Conservation (phyloP, 2,797 vertebrate species). For the Heterohyrax brucei region DNA sequence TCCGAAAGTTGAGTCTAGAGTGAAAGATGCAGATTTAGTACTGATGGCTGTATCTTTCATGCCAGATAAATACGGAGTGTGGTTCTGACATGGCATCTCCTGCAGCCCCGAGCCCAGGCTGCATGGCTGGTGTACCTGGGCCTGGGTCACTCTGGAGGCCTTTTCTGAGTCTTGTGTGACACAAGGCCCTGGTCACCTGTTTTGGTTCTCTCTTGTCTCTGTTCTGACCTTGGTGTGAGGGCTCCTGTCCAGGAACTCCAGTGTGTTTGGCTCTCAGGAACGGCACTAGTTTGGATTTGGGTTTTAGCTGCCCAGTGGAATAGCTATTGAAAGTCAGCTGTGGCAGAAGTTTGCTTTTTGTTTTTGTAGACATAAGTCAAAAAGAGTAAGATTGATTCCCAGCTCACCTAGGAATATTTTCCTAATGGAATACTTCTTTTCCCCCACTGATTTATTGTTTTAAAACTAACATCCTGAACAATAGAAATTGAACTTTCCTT, state of each 20-base stretch:
- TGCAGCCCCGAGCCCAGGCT: not conserved
- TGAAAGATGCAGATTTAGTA: slow-evolving; percentile 25
- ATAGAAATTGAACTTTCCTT: slow-evolving; percentile 77
- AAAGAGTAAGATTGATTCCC: slow-evolving; percentile 77
- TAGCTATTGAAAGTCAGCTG: slow-evolving; percentile 78
- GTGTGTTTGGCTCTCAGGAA: slow-evolving; percentile 79
- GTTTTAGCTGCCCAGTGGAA: slow-evolving; percentile 78
- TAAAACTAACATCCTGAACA: slow-evolving; percentile 79
- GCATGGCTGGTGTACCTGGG: not conserved
- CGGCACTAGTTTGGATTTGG: slow-evolving; percentile 55
- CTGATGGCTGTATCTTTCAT: not conserved
- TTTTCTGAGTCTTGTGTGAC: not conserved
- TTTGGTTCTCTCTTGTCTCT: slow-evolving; percentile 46
- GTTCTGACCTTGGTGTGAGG: slow-evolving; percentile 63
- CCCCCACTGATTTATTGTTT: slow-evolving; percentile 79
- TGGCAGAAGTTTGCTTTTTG: slow-evolving; percentile 78
- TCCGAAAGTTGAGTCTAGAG: slow-evolving; percentile 51
- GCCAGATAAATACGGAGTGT: not conserved
- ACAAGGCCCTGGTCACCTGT: slow-evolving; percentile 4
- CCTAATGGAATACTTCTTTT: slow-evolving; percentile 79
- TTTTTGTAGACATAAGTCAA: slow-evolving; percentile 84
- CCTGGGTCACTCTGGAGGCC: not conserved
- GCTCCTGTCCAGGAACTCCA: slow-evolving; percentile 64
- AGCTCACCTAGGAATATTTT: slow-evolving; percentile 80
- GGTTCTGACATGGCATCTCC: slow-evolving; percentile 2